Percentiles rank a stretch among this genome's conserved stretches.
phyloP scores from a whole-genome alignment of 2,797 vertebrate species.

The Pempheris klunzingeri region DNA sequence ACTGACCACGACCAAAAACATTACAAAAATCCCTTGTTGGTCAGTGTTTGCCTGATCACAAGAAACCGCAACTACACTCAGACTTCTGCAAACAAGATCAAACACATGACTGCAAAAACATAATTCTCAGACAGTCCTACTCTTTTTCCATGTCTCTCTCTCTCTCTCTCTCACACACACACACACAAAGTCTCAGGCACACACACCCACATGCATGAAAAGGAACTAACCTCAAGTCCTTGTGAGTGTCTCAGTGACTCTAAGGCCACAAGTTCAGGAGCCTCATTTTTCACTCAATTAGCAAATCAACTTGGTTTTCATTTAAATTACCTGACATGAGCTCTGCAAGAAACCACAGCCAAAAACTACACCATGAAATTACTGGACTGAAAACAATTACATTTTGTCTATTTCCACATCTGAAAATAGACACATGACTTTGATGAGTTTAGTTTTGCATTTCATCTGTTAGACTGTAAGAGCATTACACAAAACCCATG shows the following conservation, averaged over 20 bases:
- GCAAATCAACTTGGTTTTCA: constrained; percentile 52
- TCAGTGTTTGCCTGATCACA: constrained; percentile 23
- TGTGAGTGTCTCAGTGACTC: constrained; percentile 24
- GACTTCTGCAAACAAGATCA: constrained; percentile 29
- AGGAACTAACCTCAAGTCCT: constrained; percentile 21
- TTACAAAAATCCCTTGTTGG: constrained; percentile 5
- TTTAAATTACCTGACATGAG: constrained; percentile 37
- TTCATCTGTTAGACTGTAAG: constrained; percentile 49
- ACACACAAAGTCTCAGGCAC: not conserved
- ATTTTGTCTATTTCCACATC: constrained; percentile 37
- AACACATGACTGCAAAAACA: constrained; percentile 15
- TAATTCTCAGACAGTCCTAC: not conserved
- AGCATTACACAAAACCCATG: constrained; percentile 33
- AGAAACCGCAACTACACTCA: constrained; percentile 18
- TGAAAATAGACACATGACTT: constrained; percentile 52
- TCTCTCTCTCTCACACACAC: not conserved
- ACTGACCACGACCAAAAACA: constrained; percentile 26
- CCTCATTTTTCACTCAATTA: constrained; percentile 64
- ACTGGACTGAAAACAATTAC: constrained; percentile 55
- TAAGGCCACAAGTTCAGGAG: constrained; percentile 51
- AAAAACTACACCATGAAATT: constrained; percentile 36
- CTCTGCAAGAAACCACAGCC: constrained; percentile 24
- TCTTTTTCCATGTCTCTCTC: too few species aligned
- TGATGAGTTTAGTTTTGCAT: constrained; percentile 45
- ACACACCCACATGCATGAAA: not conserved